Conservation (phyloP, 2,888 invertebrate genomes). For the Dynastes hyllus region DNA sequence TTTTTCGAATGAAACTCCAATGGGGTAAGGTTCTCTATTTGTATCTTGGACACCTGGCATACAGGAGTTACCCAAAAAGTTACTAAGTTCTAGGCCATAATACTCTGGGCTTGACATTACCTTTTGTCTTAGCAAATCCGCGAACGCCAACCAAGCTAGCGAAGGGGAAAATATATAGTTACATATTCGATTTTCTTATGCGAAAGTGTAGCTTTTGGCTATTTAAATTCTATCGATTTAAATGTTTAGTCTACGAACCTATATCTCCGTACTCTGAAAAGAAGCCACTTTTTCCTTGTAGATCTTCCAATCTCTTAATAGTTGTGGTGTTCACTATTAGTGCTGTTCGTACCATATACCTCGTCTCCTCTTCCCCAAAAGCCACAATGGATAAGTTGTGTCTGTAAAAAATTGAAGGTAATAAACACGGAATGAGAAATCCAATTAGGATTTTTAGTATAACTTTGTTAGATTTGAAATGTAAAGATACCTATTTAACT, state of each 20-base stretch:
- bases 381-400: constrained; percentile 75
- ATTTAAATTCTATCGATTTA: no score
- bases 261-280: constrained; percentile 81
- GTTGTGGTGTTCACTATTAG: constrained; percentile 72
- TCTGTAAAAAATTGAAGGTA: constrained; percentile 65
- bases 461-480: no score
- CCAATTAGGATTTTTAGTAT: no score
- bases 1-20: constrained; percentile 60
- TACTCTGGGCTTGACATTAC: constrained; percentile 74
- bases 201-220: background rate
- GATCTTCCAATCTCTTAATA: constrained; percentile 72
- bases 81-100: constrained; percentile 74
- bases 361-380: constrained; percentile 74
- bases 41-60: constrained; percentile 74
- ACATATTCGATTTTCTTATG: background rate
- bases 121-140: constrained; percentile 73
- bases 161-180: constrained; percentile 24
- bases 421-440: no score
- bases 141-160: constrained; percentile 77
- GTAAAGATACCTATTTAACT: no score
- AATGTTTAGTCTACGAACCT: constrained; percentile 67
- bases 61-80: constrained; percentile 76
- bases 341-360: constrained; percentile 73
- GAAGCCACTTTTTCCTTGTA: constrained; percentile 76
- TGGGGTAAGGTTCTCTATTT: constrained; percentile 17